These are phyloP conservation scores for Callopanchax toddi DNA, from an alignment of 2,113 vertebrate genomes.

Conservation along the genomic window DNA sequence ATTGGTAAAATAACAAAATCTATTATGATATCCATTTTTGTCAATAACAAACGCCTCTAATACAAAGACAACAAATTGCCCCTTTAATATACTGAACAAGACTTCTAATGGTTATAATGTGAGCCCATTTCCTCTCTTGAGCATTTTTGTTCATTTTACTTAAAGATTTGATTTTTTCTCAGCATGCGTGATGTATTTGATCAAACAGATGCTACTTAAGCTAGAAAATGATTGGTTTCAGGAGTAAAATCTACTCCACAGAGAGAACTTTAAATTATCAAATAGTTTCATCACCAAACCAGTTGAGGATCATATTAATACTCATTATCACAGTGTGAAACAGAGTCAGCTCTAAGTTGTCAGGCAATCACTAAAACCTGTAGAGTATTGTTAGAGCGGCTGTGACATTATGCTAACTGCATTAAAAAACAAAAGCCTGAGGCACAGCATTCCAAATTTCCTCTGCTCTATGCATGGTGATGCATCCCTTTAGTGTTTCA, in stretches of 20 bases:
- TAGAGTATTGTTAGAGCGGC: slow-evolving; percentile 28
- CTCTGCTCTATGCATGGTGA: slow-evolving; percentile 48
- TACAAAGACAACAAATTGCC: no score
- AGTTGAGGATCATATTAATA: slow-evolving; percentile 16
- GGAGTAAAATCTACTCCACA: neutral
- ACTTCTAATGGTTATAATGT: no score
- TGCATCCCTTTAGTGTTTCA: slow-evolving; percentile 62
- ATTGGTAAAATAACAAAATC: no score
- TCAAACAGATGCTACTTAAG: neutral
- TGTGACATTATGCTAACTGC: slow-evolving; percentile 49
- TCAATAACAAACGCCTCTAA: no score
- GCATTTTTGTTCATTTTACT: neutral
- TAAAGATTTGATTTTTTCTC: no score
- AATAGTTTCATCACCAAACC: neutral
- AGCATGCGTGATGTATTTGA: no score
- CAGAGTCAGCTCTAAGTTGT: slow-evolving; percentile 23
- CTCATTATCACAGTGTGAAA: slow-evolving; percentile 23
- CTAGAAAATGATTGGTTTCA: neutral
- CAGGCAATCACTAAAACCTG: slow-evolving; percentile 35
- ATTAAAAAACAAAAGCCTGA: slow-evolving; percentile 44
- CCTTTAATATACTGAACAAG: no score
- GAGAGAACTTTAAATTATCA: neutral
- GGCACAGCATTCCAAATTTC: slow-evolving; percentile 50
- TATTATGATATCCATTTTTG: no score
- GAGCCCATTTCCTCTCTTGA: no score